Evolutionary conservation across 2,888 invertebrate species (phyloP).

Genomic region (Andrena bicolor): DNA sequence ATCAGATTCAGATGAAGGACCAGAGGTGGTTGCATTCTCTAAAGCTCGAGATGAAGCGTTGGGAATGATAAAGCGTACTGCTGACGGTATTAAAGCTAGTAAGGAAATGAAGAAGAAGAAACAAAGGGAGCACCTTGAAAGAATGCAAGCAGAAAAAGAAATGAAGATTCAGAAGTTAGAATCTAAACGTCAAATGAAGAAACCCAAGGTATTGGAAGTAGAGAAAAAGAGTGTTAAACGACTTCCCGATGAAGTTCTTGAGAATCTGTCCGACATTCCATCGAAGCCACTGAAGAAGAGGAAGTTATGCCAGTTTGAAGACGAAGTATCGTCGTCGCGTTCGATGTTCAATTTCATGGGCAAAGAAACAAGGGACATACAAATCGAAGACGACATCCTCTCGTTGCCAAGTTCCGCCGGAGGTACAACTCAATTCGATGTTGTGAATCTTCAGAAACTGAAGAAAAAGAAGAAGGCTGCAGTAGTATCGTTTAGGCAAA

Average conservation of each 20-base stretch:
- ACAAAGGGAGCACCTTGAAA: slow-evolving; percentile 5
- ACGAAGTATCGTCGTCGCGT: slow-evolving; percentile 58
- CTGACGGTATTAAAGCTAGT: slow-evolving; percentile 20
- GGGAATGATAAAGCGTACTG: slow-evolving; percentile 9
- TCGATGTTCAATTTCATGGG: slow-evolving; percentile 53
- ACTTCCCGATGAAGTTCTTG: slow-evolving; percentile 73
- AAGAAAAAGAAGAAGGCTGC: slow-evolving; percentile 67
- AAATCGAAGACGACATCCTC: slow-evolving; percentile 58
- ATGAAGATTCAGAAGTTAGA: slow-evolving; percentile 1
- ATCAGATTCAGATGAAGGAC: slow-evolving; percentile 13
- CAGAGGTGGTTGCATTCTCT: slow-evolving; percentile 22
- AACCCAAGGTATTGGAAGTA: neutral
- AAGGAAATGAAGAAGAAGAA: slow-evolving; percentile 36
- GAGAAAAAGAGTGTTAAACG: slow-evolving; percentile 66
- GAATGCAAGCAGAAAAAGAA: slow-evolving; percentile 8
- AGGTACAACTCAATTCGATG: slow-evolving; percentile 77
- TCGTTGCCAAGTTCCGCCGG: slow-evolving; percentile 70
- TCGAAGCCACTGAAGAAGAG: slow-evolving; percentile 34
- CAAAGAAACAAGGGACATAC: neutral
- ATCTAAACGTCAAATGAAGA: neutral
- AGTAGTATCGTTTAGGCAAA: slow-evolving; percentile 71
- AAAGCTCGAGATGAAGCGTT: slow-evolving; percentile 35
- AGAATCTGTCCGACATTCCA: slow-evolving; percentile 71
- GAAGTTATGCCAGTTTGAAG: slow-evolving; percentile 52
- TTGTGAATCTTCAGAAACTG: slow-evolving; percentile 73